Evolutionary conservation across 2,113 vertebrate species (phyloP).

Genomic region (Daubentonia madagascariensis): DNA sequence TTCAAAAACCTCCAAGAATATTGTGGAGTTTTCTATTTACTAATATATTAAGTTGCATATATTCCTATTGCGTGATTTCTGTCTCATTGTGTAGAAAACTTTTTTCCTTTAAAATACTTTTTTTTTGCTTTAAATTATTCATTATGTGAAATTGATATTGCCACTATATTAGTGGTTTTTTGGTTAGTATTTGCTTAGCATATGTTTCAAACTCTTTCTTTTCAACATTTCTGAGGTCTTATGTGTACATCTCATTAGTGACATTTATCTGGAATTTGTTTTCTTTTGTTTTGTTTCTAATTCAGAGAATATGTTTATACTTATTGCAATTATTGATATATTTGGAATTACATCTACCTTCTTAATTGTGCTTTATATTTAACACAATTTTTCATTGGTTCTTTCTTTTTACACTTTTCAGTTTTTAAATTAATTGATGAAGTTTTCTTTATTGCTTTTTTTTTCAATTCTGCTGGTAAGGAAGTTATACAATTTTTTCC

Average conservation of each 20-base stretch:
- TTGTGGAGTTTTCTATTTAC: too few relatives aligned
- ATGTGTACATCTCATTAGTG: not conserved
- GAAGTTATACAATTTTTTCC: not conserved
- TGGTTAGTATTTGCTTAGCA: not conserved
- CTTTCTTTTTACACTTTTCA: not conserved
- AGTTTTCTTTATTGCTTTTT: not conserved
- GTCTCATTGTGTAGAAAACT: too few relatives aligned
- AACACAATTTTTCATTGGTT: not conserved
- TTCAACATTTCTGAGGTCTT: not conserved
- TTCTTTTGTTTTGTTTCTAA: not conserved
- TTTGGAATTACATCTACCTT: not conserved
- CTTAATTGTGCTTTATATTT: not conserved
- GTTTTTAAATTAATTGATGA: not conserved
- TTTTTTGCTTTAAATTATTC: too few relatives aligned
- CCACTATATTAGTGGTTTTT: too few relatives aligned
- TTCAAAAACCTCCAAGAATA: too few relatives aligned
- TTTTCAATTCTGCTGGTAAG: not conserved
- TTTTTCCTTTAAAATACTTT: too few relatives aligned
- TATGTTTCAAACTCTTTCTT: not conserved
- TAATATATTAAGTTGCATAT: too few relatives aligned
- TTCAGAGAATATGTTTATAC: not conserved
- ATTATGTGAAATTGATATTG: too few relatives aligned
- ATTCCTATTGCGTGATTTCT: too few relatives aligned
- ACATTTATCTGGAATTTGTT: not conserved
- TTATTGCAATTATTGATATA: not conserved